A percentile compares a stretch with the other conserved stretches of the same genome.
phyloP scores from a whole-genome alignment of 2,888 invertebrate species.

The Stictocephala bisonia region DNA sequence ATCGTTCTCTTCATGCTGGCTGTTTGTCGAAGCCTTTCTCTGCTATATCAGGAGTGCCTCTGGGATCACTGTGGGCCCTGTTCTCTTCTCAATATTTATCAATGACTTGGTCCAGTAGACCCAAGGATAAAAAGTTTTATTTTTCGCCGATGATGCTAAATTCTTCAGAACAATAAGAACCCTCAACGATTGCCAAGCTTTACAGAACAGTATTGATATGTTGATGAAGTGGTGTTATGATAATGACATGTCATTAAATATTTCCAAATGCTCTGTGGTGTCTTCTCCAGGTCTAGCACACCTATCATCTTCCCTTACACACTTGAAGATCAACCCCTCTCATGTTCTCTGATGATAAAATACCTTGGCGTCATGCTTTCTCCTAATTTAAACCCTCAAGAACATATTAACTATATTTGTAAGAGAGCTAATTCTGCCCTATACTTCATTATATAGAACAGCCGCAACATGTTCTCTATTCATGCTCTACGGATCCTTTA shows the following conservation, averaged over 20 bases:
- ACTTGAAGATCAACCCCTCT: background rate
- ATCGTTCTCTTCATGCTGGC: constrained; percentile 7
- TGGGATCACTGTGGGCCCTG: background rate
- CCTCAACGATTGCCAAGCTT: background rate
- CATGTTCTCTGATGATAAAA: background rate
- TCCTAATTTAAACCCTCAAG: constrained; percentile 5
- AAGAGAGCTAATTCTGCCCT: too few relatives aligned
- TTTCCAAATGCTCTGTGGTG: background rate
- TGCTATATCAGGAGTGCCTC: too few relatives aligned
- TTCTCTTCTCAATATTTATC: background rate
- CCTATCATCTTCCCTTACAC: too few relatives aligned
- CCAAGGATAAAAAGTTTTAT: background rate
- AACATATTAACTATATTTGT: background rate
- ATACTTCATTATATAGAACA: background rate
- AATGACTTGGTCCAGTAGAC: background rate
- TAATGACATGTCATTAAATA: background rate
- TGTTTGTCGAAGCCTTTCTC: background rate
- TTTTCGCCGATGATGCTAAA: background rate
- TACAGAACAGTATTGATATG: background rate
- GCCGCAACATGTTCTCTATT: background rate
- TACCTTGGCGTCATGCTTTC: too few relatives aligned
- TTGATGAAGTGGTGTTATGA: too few relatives aligned
- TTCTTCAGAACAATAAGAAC: background rate
- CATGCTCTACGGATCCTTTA: background rate
- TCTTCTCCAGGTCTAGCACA: too few relatives aligned